A percentile compares a stretch with the other conserved stretches of the same genome.
Evolutionary conservation across 2,888 invertebrate species (phyloP).

Genomic region (Lottia gigantea): DNA sequence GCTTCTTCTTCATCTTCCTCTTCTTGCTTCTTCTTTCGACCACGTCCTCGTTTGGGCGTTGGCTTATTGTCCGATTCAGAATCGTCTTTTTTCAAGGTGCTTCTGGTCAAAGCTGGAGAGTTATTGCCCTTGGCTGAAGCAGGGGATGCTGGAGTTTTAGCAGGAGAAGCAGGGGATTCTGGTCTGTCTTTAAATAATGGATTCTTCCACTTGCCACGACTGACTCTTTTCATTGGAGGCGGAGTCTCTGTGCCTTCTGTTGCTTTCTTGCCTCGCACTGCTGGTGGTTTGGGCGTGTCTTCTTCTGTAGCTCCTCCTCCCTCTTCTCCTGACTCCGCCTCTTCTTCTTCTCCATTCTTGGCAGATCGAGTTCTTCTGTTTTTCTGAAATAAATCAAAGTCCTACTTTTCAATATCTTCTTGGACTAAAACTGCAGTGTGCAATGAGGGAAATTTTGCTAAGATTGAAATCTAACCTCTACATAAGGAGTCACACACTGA

Average conservation of each 20-base stretch:
- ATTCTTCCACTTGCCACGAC: constrained; percentile 6
- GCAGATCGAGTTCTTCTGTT: constrained; percentile 12
- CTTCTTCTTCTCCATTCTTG: constrained; percentile 17
- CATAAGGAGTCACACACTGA: too few species aligned
- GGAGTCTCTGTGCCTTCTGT: background rate
- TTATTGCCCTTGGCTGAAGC: background rate
- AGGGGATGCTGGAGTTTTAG: background rate
- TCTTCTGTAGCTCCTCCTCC: constrained; percentile 22
- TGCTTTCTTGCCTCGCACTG: background rate
- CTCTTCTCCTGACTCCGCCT: background rate
- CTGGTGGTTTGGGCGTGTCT: constrained; percentile 16
- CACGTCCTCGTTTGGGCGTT: constrained; percentile 12
- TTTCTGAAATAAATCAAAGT: background rate
- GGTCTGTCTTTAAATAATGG: background rate
- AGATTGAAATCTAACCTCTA: too few species aligned
- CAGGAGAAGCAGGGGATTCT: background rate
- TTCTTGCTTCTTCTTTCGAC: constrained; percentile 20
- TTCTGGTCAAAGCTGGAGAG: background rate
- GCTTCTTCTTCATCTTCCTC: constrained; percentile 2
- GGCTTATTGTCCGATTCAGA: background rate
- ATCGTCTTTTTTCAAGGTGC: background rate
- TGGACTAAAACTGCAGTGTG: too few species aligned
- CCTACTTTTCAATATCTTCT: too few species aligned
- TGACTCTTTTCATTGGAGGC: background rate
- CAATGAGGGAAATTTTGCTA: too few species aligned